Evolutionary conservation across 2,113 vertebrate species (phyloP), one percentile per base, ranked within the genome.

Genomic region (Onychorhynchus coronatus): DNA sequence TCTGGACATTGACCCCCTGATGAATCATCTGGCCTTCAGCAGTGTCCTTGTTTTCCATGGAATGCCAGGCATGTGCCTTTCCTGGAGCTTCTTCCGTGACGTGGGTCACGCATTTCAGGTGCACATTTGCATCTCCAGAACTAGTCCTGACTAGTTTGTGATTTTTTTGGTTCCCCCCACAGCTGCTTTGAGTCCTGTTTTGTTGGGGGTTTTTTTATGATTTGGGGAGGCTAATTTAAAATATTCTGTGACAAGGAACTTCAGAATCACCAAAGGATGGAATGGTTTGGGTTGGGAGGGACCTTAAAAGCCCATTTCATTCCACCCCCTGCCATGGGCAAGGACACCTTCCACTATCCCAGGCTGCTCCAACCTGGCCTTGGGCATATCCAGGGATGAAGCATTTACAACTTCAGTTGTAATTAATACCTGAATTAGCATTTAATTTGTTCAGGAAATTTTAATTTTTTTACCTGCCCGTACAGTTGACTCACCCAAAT

Each of bases 11-110:
- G 33, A 3, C 35, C 77, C 33, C 49, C 1, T 9, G 47, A 18
- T 37, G 24, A 72, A 42, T 81, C 55, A n/a, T 19, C 21, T 41
- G 2, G 17, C 4, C 23, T 55, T 27, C 61, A 41, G 42, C 92
- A 17, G 0, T 10, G 58, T 5, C 14, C 4, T 61, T 52, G 3
- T 37, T 81, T 49, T 10, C 3, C 56, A 0, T n/a, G 49, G 22
- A 65, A 7, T 88, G 44, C 61, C 21, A 24, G 44, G 33, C 53
- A 14, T 4, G 23, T 65, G 41, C 12, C 0, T 66, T 47, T 63
- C 59, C 49, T 55, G 30, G 39, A 73, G 39, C 28, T 66, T 15
- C 20, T 55, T 30, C 47, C 15, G 5, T 30, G 7, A 53, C 15
- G 5, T 30, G 7, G 53, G 21, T 61, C 67, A 12, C 0, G 0